phyloP scores from a whole-genome alignment of 2,888 invertebrate species.

The Tanytarsus gracilentus region DNA sequence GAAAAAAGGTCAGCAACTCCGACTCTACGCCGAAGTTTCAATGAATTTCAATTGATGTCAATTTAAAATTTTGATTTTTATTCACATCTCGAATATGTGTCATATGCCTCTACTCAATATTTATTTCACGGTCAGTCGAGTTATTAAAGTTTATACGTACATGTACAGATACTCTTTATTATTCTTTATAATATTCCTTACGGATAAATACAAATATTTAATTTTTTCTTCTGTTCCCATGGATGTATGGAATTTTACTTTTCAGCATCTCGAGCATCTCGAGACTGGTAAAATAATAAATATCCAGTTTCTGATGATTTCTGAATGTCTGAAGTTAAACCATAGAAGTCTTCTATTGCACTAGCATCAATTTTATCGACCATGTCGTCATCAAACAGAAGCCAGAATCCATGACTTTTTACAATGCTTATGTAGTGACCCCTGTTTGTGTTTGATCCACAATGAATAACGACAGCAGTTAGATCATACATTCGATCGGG shows the following conservation, averaged over 20 bases:
- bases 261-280: slow-evolving; percentile 50
- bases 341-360: slow-evolving; percentile 99
- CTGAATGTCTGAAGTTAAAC: slow-evolving; percentile 94
- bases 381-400: slow-evolving; percentile 99
- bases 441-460: slow-evolving; percentile 97
- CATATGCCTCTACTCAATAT: no score
- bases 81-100: no score
- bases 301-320: slow-evolving; percentile 99
- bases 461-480: slow-evolving; percentile 98
- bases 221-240: neutral
- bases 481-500: slow-evolving; percentile 97
- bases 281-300: slow-evolving; percentile 97
- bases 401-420: slow-evolving; percentile 98
- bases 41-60: neutral
- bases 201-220: no score
- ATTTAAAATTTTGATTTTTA: neutral
- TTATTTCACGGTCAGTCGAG: no score
- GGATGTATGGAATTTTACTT: slow-evolving; percentile 9
- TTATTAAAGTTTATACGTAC: no score
- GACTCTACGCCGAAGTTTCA: no score
- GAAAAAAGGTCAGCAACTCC: no score
- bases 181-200: no score
- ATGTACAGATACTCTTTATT: no score
- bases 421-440: slow-evolving; percentile 99
- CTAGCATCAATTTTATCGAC: slow-evolving; percentile 99